Base-by-base conservation (phyloP, 2,113 vertebrate species). In the Apeltes quadracus region DNA sequence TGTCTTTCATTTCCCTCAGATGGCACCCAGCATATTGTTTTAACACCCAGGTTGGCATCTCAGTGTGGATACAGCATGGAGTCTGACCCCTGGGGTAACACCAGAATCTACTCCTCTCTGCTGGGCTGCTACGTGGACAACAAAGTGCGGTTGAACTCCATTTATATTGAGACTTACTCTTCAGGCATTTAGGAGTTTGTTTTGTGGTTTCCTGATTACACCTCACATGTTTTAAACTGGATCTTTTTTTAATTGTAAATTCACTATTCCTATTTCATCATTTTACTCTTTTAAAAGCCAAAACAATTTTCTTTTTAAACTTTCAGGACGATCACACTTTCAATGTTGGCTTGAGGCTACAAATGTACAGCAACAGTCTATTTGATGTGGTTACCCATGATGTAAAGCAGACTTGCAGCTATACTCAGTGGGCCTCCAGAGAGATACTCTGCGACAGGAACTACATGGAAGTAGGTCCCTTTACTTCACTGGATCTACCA, bases 1-100 rank as follows among this genome's bases (percentile, higher is more conserved):
- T 39, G 1, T 5, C 32, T 34, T 34, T 34, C 1, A 3, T 7
- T 51, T 34, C 1, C 6, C 15, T 25, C 10, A 93, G 94, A 94
- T 91, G 92, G 89, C 38, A 84, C 84, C 16, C 32, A 79, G 18
- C 57, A 29, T 5, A 22, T 89, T 13, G 32, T 57, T 12, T 46
- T 94, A 34, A 91, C 92, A 0, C 77, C 85, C 5, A 61, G n/a
- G 22, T 23, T 93, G 72, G 92, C 93, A 70, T 81, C 88, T 69
- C 89, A 87, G 72, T 94, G 94, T 90, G 94, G 94, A 0, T 94
- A 93, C 84, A 93, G 92, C 65, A 85, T 91, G 79, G 87, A 89
- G 63, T 92, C 90, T 61, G 91, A 94, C 84, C 93, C 91, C 0
- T 94, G 91, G 92, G 94, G 93, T 3, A 93, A 93, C 76, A 88